phyloP scores from a whole-genome alignment of 2,113 vertebrate species.

The Dermatemys mawii region DNA sequence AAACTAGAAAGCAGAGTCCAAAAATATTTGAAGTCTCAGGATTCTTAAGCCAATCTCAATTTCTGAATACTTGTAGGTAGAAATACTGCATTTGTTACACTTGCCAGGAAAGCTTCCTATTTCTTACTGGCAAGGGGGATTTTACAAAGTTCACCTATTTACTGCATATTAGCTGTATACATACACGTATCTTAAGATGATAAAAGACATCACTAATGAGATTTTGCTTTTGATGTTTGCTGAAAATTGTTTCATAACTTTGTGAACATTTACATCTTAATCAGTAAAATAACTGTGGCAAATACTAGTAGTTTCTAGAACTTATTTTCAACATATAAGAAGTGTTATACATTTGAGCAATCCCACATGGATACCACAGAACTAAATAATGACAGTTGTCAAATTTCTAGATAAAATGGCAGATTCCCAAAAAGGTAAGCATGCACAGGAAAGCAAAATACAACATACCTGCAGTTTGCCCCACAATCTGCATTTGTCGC shows the following conservation, averaged over 20 bases:
- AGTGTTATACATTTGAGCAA: neutral
- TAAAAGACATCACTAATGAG: neutral
- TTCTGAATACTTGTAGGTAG: neutral
- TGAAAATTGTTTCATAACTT: neutral
- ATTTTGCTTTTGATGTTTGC: neutral
- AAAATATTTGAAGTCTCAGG: neutral
- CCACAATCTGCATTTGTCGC: slow-evolving; percentile 97
- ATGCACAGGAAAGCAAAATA: neutral
- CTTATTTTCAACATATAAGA: neutral
- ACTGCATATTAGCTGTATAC: neutral
- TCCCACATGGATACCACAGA: neutral
- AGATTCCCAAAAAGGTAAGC: neutral
- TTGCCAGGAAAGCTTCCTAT: neutral
- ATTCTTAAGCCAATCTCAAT: neutral
- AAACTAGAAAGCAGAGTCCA: neutral
- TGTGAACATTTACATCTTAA: neutral
- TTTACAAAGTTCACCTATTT: neutral
- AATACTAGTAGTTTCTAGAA: neutral
- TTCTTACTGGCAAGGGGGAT: neutral
- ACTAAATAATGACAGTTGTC: neutral
- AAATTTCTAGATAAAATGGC: neutral
- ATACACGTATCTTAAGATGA: neutral
- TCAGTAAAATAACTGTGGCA: neutral
- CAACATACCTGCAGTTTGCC: slow-evolving; percentile 91
- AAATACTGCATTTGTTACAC: neutral